Evolutionary conservation across 2,888 invertebrate species (phyloP).

Genomic region (Rhynchonema sp.): DNA sequence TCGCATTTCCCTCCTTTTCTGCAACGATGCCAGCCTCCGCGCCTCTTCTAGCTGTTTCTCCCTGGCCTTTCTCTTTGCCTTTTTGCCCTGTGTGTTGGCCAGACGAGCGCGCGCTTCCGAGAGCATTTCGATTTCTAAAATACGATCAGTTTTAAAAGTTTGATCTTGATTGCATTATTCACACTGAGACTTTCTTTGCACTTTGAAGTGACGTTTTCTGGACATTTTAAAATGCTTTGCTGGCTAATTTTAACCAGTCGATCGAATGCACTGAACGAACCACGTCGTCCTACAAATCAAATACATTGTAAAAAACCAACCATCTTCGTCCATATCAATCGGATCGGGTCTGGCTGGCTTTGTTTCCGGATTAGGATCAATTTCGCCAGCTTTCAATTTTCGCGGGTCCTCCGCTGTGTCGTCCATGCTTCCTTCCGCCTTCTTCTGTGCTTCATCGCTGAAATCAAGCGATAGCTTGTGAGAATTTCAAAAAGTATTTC

Average conservation of each 20-base stretch:
- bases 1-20: conserved; percentile 85
- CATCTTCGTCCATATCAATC: conserved; percentile 99
- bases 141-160: not conserved
- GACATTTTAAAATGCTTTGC: no score
- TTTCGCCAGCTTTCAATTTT: conserved; percentile 93
- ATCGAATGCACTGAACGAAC: no score
- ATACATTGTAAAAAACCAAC: no score
- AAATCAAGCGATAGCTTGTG: conserved; percentile 18
- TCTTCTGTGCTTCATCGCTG: conserved; percentile 88
- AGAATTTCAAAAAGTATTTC: conserved; percentile 8
- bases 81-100: conserved; percentile 78
- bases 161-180: not conserved
- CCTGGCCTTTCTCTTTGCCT: conserved; percentile 51
- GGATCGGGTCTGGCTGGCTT: conserved; percentile 98
- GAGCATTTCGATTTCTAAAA: conserved; percentile 82
- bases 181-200: no score
- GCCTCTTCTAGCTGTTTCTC: conserved; percentile 98
- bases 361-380: conserved; percentile 97
- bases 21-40: conserved; percentile 73
- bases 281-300: no score
- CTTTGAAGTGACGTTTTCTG: no score
- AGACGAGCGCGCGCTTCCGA: conserved; percentile 93
- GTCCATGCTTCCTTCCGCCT: conserved; percentile 70
- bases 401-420: conserved; percentile 63
- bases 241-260: no score